Conservation (phyloP, 2,797 vertebrate genomes). For the Loriculus beryllinus region DNA sequence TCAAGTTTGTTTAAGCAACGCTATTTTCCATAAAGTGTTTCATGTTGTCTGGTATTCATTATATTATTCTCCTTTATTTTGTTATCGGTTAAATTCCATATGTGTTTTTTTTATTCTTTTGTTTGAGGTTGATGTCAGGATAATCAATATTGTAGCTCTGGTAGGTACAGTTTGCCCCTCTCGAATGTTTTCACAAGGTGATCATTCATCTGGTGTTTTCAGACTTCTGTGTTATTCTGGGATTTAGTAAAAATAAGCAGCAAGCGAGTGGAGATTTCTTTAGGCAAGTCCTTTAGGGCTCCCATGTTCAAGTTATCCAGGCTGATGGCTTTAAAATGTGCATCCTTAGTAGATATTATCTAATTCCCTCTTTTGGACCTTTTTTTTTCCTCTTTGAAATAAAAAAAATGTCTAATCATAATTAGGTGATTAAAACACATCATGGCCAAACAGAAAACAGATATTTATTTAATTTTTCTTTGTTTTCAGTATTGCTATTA, state of each 20-base stretch:
- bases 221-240: neutral
- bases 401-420: neutral
- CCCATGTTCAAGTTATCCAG: neutral
- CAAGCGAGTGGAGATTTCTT: neutral
- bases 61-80: slow-evolving; percentile 38
- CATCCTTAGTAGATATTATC: neutral
- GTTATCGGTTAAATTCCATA: slow-evolving; percentile 52
- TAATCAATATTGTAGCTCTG: neutral
- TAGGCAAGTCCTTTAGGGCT: neutral
- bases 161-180: slow-evolving; percentile 9
- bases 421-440: neutral
- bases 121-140: slow-evolving; percentile 31
- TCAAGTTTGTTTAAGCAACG: slow-evolving; percentile 47
- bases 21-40: slow-evolving; percentile 41
- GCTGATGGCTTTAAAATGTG: neutral
- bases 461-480: neutral
- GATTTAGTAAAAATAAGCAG: slow-evolving; percentile 38
- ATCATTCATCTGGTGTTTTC: slow-evolving; percentile 9
- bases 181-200: slow-evolving; percentile 4
- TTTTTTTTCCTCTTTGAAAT: neutral
- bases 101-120: slow-evolving; percentile 39
- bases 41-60: slow-evolving; percentile 56
- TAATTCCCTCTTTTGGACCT: neutral
- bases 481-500: neutral
- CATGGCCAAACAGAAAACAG: neutral